Evolutionary conservation across 2,888 invertebrate species (phyloP).

Genomic region (Willowsia nigromaculata): DNA sequence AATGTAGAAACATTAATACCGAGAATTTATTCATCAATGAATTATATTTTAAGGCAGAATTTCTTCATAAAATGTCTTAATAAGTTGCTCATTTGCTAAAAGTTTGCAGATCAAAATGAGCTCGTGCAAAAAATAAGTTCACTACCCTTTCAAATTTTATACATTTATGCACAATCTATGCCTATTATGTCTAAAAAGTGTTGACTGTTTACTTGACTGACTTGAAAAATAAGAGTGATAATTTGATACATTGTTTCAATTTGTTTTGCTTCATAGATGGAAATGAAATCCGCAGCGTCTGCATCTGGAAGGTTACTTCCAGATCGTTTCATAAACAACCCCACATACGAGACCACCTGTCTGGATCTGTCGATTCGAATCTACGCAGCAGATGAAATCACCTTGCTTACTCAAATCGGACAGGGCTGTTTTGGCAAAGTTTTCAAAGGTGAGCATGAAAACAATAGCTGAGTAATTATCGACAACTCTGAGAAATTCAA

Average conservation of each 20-base stretch:
- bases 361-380: constrained; percentile 83
- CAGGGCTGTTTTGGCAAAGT: constrained; percentile 95
- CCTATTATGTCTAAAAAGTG: no score
- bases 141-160: no score
- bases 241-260: no score
- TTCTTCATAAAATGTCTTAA: no score
- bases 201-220: no score
- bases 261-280: constrained; percentile 44
- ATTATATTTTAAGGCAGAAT: no score
- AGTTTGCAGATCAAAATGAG: no score
- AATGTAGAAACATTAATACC: no score
- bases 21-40: no score
- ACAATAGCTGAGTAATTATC: background rate
- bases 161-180: no score
- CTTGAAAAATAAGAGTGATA: background rate
- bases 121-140: no score
- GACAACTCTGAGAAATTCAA: background rate
- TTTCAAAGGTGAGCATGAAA: constrained; percentile 86
- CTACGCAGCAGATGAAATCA: constrained; percentile 85
- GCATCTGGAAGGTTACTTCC: constrained; percentile 63
- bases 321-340: constrained; percentile 77
- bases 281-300: constrained; percentile 54
- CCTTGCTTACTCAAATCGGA: constrained; percentile 88
- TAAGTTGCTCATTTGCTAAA: no score
- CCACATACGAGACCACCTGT: constrained; percentile 75